phyloP scores from a whole-genome alignment of 2,113 vertebrate species.

The Nerophis ophidion region DNA sequence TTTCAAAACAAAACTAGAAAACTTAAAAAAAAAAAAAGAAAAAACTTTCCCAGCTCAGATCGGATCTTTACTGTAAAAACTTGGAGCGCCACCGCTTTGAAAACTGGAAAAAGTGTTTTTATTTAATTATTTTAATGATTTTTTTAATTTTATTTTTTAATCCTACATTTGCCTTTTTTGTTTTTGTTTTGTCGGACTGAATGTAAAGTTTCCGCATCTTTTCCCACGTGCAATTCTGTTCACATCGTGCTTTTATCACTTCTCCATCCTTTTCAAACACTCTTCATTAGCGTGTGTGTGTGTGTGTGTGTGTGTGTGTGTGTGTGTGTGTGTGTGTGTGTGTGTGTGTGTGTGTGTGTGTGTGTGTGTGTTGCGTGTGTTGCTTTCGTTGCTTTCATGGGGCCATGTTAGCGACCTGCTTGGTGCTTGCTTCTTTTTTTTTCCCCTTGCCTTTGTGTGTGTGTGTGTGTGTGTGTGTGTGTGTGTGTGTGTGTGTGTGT shows the following conservation, averaged over 20 bases:
- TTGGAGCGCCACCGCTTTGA: not conserved
- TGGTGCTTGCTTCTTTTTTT: slow-evolving; percentile 50
- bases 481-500: not conserved
- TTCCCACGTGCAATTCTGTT: slow-evolving; percentile 73
- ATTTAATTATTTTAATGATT: slow-evolving; percentile 56
- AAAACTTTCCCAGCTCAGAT: slow-evolving; percentile 16
- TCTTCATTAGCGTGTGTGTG: slow-evolving; percentile 61
- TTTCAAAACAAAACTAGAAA: slow-evolving; percentile 57
- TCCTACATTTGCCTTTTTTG: slow-evolving; percentile 53
- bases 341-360: slow-evolving; percentile 20
- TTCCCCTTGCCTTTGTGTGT: slow-evolving; percentile 24
- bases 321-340: slow-evolving; percentile 5
- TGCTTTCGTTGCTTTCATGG: slow-evolving; percentile 26
- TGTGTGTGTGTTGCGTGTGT: not conserved
- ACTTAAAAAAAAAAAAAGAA: slow-evolving; percentile 39
- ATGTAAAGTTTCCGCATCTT: slow-evolving; percentile 60
- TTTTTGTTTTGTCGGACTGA: slow-evolving; percentile 45
- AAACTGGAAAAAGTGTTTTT: slow-evolving; percentile 44
- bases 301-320: slow-evolving; percentile 5
- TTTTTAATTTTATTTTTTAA: slow-evolving; percentile 37
- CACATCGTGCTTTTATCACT: slow-evolving; percentile 72
- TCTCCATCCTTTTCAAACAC: slow-evolving; percentile 51
- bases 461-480: not conserved
- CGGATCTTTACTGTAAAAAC: slow-evolving; percentile 37
- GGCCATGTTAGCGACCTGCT: slow-evolving; percentile 43